Percentiles rank a stretch among this genome's conserved stretches.
Conservation (phyloP, 1,140 invertebrate genomes). For the Frieseomelitta varia region DNA sequence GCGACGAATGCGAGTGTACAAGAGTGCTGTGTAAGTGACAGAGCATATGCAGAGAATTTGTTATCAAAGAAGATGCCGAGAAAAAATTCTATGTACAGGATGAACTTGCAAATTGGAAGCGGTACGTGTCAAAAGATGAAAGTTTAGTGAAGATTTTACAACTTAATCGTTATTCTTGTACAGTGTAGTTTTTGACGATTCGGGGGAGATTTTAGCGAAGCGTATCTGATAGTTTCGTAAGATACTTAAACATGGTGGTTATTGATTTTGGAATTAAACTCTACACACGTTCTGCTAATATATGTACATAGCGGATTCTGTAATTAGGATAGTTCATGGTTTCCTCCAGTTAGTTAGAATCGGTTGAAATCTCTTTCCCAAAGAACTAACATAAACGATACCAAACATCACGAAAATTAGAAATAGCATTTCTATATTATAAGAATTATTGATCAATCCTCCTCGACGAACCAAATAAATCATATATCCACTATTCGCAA, state of each 20-base stretch:
- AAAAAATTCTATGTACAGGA: neutral
- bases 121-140: neutral
- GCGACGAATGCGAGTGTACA: neutral
- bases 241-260: neutral
- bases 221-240: neutral
- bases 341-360: neutral
- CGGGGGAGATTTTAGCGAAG: neutral
- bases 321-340: neutral
- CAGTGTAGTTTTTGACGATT: no score
- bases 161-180: neutral
- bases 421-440: no score
- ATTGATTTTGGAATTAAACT: neutral
- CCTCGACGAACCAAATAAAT: no score
- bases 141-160: neutral
- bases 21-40: constrained; percentile 3
- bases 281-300: neutral
- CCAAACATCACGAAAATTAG: neutral
- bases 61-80: neutral
- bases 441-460: no score
- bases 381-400: neutral
- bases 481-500: no score
- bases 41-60: neutral
- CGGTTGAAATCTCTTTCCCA: neutral
- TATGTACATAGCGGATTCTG: neutral
- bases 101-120: constrained; percentile 16